Conservation (phyloP, 2,113 vertebrate species). For the Tetrax tetrax region DNA sequence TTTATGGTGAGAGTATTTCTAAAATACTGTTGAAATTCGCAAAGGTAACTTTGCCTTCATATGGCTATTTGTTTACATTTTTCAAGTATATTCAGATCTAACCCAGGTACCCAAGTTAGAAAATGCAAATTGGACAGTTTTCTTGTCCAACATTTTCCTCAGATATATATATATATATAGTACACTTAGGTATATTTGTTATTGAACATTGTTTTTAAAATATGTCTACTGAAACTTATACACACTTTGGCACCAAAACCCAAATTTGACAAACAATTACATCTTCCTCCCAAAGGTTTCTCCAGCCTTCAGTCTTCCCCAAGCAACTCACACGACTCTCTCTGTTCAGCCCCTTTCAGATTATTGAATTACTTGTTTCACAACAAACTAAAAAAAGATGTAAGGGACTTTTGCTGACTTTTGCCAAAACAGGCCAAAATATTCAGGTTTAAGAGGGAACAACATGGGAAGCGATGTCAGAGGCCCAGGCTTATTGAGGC, state of each 20-base stretch:
- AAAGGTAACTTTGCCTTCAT: not conserved
- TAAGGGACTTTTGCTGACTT: not conserved
- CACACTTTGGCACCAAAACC: not conserved
- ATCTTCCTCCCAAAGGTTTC: not conserved
- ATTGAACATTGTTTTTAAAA: not conserved
- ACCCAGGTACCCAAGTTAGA: not conserved
- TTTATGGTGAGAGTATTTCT: not conserved
- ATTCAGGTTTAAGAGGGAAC: not conserved
- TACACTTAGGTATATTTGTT: not conserved
- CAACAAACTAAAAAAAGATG: not conserved
- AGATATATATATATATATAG: rapidly evolving
- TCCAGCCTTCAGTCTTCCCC: not conserved
- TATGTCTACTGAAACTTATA: not conserved
- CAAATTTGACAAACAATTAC: not conserved
- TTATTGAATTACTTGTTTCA: not conserved
- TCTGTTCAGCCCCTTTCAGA: not conserved
- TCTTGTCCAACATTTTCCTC: not conserved
- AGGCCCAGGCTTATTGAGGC: rapidly evolving
- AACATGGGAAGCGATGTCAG: not conserved
- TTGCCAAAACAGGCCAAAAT: not conserved
- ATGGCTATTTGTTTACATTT: not conserved
- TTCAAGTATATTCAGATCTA: not conserved
- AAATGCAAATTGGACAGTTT: not conserved
- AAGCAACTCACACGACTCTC: not conserved
- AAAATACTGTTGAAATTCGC: not conserved